Percentiles rank a stretch among this genome's conserved stretches.
These are phyloP conservation scores for Schrankia costaestrigalis DNA, from an alignment of 2,888 invertebrate genomes.

Conservation along the genomic window DNA sequence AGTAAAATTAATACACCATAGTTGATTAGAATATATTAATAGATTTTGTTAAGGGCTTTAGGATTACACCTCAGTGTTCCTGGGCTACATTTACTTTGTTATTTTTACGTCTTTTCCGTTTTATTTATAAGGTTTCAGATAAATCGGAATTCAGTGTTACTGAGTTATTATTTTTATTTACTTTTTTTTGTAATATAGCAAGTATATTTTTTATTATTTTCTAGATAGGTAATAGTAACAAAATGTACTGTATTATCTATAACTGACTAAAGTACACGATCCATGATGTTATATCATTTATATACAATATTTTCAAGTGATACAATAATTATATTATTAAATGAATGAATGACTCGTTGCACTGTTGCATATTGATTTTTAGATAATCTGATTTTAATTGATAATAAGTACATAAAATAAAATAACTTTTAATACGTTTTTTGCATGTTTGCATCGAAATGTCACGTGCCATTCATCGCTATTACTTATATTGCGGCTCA, in stretches of 20 bases:
- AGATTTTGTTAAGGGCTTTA: slow-evolving; percentile 67
- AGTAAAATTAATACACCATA: slow-evolving; percentile 73
- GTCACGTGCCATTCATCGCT: slow-evolving; percentile 46
- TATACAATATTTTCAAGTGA: slow-evolving; percentile 39
- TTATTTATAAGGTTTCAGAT: slow-evolving; percentile 47
- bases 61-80: slow-evolving; percentile 67
- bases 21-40: slow-evolving; percentile 53
- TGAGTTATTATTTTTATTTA: slow-evolving; percentile 66
- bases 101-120: slow-evolving; percentile 34
- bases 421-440: slow-evolving; percentile 22
- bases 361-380: slow-evolving; percentile 34
- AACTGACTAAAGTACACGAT: slow-evolving; percentile 47
- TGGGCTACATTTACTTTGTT: slow-evolving; percentile 46
- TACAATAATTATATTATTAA: slow-evolving; percentile 35
- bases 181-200: slow-evolving; percentile 65
- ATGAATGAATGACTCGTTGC: slow-evolving; percentile 32
- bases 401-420: slow-evolving; percentile 30
- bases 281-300: slow-evolving; percentile 40
- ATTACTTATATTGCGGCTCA: slow-evolving; percentile 11
- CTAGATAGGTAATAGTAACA: slow-evolving; percentile 56
- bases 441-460: slow-evolving; percentile 34
- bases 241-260: slow-evolving; percentile 43
- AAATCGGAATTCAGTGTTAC: slow-evolving; percentile 59
- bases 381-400: slow-evolving; percentile 30
- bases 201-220: slow-evolving; percentile 67